Evolutionary conservation across 2,113 vertebrate species (phyloP).

Genomic region (Channa argus): DNA sequence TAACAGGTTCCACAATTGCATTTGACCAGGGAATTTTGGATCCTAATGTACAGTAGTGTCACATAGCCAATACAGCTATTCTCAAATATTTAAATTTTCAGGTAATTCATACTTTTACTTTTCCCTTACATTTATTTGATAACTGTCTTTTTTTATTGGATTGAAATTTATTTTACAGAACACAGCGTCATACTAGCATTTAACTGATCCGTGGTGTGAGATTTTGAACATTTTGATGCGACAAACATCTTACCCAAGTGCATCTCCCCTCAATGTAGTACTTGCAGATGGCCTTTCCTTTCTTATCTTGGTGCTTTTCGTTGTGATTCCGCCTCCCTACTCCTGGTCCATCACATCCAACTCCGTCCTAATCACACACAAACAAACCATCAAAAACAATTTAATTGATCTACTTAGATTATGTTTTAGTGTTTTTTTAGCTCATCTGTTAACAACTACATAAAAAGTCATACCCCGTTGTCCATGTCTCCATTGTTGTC

Average conservation of each 20-base stretch:
- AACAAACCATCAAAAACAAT: neutral
- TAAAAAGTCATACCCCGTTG: slow-evolving; percentile 83
- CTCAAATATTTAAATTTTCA: too few species aligned
- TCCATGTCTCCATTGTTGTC: slow-evolving; percentile 92
- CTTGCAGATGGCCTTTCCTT: slow-evolving; percentile 97
- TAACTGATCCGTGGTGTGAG: too few species aligned
- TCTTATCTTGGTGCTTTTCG: slow-evolving; percentile 91
- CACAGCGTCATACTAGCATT: too few species aligned
- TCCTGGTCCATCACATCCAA: slow-evolving; percentile 71
- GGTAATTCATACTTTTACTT: too few species aligned
- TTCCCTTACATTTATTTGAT: too few species aligned
- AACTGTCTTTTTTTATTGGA: too few species aligned
- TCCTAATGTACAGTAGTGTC: too few species aligned
- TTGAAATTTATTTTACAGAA: too few species aligned
- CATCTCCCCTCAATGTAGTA: slow-evolving; percentile 96
- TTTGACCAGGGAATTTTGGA: too few species aligned
- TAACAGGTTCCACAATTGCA: too few species aligned
- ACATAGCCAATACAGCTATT: too few species aligned
- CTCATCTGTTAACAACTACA: neutral
- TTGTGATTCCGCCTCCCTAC: slow-evolving; percentile 87
- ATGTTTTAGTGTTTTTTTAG: neutral
- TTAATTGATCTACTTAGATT: neutral
- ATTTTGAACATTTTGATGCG: too few species aligned
- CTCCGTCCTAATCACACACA: slow-evolving; percentile 64
- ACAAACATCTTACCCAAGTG: slow-evolving; percentile 88